These are phyloP conservation scores for Salvator merianae DNA, from an alignment of 2,113 vertebrate genomes.

Conservation along the genomic window DNA sequence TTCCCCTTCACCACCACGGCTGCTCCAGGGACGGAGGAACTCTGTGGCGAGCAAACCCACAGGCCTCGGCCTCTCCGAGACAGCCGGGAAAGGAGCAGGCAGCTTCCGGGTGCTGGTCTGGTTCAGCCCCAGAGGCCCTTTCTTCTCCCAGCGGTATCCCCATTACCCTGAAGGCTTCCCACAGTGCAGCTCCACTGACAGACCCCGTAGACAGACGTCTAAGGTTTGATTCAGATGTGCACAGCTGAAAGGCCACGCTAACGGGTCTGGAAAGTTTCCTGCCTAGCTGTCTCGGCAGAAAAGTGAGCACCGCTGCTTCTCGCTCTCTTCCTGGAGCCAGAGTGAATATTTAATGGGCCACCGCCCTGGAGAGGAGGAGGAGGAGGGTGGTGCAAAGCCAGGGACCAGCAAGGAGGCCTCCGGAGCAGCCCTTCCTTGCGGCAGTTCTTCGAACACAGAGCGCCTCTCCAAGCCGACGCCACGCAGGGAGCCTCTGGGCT, in stretches of 20 bases:
- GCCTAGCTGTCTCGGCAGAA: neutral
- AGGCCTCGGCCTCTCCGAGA: too few species aligned
- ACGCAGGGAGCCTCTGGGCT: neutral
- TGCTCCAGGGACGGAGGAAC: too few species aligned
- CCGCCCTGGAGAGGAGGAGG: neutral
- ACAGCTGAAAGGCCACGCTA: neutral
- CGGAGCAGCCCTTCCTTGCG: too few species aligned
- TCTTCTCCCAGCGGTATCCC: too few species aligned
- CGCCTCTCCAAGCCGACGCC: neutral
- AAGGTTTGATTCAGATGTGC: neutral
- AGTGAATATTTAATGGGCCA: conserved; percentile 4
- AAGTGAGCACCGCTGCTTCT: neutral
- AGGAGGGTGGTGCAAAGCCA: neutral
- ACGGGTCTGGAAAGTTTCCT: neutral
- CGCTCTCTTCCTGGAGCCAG: neutral
- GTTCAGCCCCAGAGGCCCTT: too few species aligned
- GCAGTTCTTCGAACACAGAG: neutral
- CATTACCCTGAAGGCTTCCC: too few species aligned
- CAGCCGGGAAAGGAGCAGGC: too few species aligned
- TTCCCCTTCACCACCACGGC: too few species aligned
- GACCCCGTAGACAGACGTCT: too few species aligned
- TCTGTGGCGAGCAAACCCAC: too few species aligned
- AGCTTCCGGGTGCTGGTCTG: too few species aligned
- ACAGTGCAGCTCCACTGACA: too few species aligned
- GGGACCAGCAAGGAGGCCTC: neutral